phyloP scores from a whole-genome alignment of 2,888 invertebrate species.

The Thecophora atra region DNA sequence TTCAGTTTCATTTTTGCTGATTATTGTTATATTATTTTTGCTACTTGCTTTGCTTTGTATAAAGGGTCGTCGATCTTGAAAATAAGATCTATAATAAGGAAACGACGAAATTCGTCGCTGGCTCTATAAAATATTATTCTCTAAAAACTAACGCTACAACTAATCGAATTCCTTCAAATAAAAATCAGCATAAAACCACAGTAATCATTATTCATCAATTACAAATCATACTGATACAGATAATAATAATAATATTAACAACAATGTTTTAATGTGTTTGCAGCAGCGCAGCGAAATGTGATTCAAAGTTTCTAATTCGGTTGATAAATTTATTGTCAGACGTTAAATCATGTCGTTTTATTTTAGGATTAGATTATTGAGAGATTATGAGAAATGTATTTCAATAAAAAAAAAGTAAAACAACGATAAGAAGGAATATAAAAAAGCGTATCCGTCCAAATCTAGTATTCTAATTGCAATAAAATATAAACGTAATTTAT shows the following conservation, averaged over 20 bases:
- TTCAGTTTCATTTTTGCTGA: conserved; percentile 4
- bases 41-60: conserved; percentile 20
- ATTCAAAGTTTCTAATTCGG: conserved; percentile 7
- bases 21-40: conserved; percentile 5
- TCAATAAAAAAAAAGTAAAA: too few relatives aligned
- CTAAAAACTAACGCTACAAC: conserved; percentile 30
- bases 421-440: too few relatives aligned
- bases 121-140: conserved; percentile 40
- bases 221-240: conserved; percentile 17
- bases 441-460: too few relatives aligned
- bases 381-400: too few relatives aligned
- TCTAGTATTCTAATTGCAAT: too few relatives aligned
- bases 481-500: too few relatives aligned
- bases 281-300: conserved; percentile 1
- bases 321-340: conserved; percentile 32
- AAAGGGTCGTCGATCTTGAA: conserved; percentile 45
- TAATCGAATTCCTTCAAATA: conserved; percentile 23
- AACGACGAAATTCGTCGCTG: conserved; percentile 40
- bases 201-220: conserved; percentile 21
- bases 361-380: too few relatives aligned
- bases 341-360: not conserved
- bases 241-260: conserved; percentile 25
- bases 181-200: conserved; percentile 31
- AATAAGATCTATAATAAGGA: conserved; percentile 50
- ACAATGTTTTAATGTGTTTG: conserved; percentile 12